A percentile compares a stretch with the other conserved stretches of the same genome.
Conservation (phyloP, 2,888 invertebrate genomes). For the Neoscelio sp. region DNA sequence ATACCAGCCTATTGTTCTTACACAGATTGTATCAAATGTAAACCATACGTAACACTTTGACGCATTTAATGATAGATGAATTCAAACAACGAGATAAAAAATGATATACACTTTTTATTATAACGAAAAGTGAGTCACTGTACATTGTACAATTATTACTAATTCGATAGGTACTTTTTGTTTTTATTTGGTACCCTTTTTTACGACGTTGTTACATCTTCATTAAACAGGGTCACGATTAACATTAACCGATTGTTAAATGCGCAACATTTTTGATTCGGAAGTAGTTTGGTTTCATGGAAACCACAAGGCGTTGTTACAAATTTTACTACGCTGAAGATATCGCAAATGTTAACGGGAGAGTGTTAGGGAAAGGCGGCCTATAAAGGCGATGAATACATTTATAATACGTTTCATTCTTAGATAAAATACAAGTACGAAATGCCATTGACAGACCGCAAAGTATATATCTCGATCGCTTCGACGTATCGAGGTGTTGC, state of each 20-base stretch:
- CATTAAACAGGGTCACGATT: no score
- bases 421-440: constrained; percentile 11
- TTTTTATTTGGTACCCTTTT: no score
- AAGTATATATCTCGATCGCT: constrained; percentile 18
- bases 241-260: no score
- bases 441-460: constrained; percentile 18
- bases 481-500: constrained; percentile 22
- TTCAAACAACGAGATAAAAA: constrained; percentile 38
- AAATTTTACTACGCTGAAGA: no score
- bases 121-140: no score
- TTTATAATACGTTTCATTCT: no score
- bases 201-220: no score
- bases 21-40: constrained; percentile 42
- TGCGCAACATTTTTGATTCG: no score
- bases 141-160: background rate
- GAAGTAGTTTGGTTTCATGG: no score
- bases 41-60: constrained; percentile 50
- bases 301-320: no score
- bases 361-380: background rate
- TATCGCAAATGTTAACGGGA: no score
- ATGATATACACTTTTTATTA: constrained; percentile 47
- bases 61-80: constrained; percentile 47
- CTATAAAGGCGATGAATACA: constrained; percentile 7
- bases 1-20: constrained; percentile 57
- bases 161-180: no score